Evolutionary conservation across 1,140 invertebrate species (phyloP).

Genomic region (Dendrolimus kikuchii): DNA sequence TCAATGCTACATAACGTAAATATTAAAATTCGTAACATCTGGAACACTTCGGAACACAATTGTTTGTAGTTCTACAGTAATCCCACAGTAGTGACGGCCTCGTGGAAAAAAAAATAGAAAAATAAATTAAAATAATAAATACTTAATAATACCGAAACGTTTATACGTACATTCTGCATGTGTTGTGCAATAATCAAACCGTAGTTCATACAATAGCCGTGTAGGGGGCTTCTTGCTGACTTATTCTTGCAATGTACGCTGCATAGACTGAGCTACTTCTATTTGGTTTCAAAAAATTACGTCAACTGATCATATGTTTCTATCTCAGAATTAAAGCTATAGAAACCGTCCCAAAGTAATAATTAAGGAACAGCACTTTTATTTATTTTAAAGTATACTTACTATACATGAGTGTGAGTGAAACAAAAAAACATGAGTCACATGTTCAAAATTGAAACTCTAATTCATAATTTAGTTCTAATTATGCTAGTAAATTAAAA

Average conservation of each 20-base stretch:
- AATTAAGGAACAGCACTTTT: too few relatives aligned
- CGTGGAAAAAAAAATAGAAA: conserved; percentile 21
- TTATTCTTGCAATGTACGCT: conserved; percentile 23
- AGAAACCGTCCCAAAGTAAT: too few relatives aligned
- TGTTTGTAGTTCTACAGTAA: conserved; percentile 9
- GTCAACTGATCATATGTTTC: too few relatives aligned
- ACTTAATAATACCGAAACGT: conserved; percentile 16
- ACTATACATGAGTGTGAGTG: too few relatives aligned
- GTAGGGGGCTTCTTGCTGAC: conserved; percentile 53
- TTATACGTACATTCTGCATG: conserved; percentile 44
- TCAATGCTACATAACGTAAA: too few relatives aligned
- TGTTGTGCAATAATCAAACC: conserved; percentile 64
- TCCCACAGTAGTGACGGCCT: conserved; percentile 26
- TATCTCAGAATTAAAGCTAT: too few relatives aligned
- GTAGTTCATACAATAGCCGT: conserved; percentile 45
- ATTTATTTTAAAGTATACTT: too few relatives aligned
- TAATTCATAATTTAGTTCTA: too few relatives aligned
- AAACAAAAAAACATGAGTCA: too few relatives aligned
- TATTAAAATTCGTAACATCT: background rate
- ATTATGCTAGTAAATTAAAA: too few relatives aligned
- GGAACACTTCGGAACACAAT: background rate
- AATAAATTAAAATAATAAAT: conserved; percentile 23
- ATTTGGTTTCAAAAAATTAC: conserved; percentile 4
- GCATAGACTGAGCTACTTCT: conserved; percentile 37
- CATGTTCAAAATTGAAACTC: too few relatives aligned